These are phyloP conservation scores for Antitype chi DNA, from an alignment of 2,888 invertebrate genomes.

Conservation along the genomic window DNA sequence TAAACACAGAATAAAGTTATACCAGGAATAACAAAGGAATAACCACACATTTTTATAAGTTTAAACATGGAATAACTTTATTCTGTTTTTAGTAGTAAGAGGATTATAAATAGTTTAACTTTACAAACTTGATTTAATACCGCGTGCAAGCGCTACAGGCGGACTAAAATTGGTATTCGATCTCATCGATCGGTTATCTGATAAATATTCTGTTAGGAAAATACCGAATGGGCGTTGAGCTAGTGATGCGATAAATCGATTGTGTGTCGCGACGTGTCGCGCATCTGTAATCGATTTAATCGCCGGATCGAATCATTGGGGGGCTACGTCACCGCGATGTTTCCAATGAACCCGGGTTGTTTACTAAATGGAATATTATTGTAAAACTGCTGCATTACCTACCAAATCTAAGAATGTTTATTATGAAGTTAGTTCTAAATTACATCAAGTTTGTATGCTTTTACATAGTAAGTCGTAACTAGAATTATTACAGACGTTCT, in stretches of 20 bases:
- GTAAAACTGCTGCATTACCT: constrained; percentile 16
- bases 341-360: constrained; percentile 58
- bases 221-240: constrained; percentile 67
- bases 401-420: not conserved
- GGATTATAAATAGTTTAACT: not conserved
- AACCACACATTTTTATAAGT: too few relatives aligned
- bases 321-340: constrained; percentile 60
- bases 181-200: constrained; percentile 60
- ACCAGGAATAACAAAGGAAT: too few relatives aligned
- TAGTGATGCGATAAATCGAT: constrained; percentile 75
- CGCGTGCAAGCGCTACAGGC: constrained; percentile 41
- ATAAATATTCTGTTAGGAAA: constrained; percentile 74
- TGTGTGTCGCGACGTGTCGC: constrained; percentile 71
- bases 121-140: constrained; percentile 7
- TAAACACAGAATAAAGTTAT: too few relatives aligned
- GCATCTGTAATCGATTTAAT: constrained; percentile 74
- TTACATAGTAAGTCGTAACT: not conserved
- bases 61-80: too few relatives aligned
- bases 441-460: not conserved
- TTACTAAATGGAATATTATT: constrained; percentile 48
- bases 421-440: not conserved
- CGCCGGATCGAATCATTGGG: constrained; percentile 66
- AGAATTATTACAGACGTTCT: too few relatives aligned
- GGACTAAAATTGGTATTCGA: constrained; percentile 65
- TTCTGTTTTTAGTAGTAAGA: too few relatives aligned